Evolutionary conservation across 2,888 invertebrate species (phyloP), one percentile per base, ranked within the genome.

Genomic region (Mimas tiliae): DNA sequence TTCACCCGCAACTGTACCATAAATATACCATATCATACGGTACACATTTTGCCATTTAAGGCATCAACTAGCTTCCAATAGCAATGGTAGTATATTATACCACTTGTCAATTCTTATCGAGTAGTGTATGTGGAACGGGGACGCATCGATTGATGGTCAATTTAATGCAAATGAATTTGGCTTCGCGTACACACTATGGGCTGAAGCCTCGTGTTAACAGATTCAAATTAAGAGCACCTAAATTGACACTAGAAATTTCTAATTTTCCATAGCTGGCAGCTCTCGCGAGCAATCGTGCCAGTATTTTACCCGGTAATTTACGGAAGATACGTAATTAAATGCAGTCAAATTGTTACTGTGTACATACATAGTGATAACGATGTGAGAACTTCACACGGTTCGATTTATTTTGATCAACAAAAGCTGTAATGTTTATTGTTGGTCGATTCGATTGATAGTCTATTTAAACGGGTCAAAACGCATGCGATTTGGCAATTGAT

Each of bases 61-160:
- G 71, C 70, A 71, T 72, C 69, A 71, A 72, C 70, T 70, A 72
- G 72, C 73, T 73, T 47, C 34, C 48, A 64, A 53, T 53, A 53
- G 16, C 64, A 14, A 58, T 65, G 55, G 48, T 47, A 16, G 11
- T 19, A 47, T 19, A 53, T 79, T 78, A 58, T 58, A 78, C 82
- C 75, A 72, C 74, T 78, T 77, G 78, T 80, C 74, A 74, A 78
- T 79, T 79, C 77, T 75, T 74, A 76, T 75, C 75, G 72, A 73
- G 74, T 79, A 74, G 80, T 74, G 71, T 78, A 84, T 80, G 79
- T 82, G 71, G 84, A 87, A 85, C 84, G 81, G 81, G 88, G 84
- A 81, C 85, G 80, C 76, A 84, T 86, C 84, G 82, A 86, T 86
- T 85, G 86, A 85, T 79, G 84, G 78, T 73, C 84, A 87, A 88